A percentile compares a stretch with the other conserved stretches of the same genome.
Evolutionary conservation across 1,140 invertebrate genomes (phyloP).

Genomic region (Scaptomyza montana): DNA sequence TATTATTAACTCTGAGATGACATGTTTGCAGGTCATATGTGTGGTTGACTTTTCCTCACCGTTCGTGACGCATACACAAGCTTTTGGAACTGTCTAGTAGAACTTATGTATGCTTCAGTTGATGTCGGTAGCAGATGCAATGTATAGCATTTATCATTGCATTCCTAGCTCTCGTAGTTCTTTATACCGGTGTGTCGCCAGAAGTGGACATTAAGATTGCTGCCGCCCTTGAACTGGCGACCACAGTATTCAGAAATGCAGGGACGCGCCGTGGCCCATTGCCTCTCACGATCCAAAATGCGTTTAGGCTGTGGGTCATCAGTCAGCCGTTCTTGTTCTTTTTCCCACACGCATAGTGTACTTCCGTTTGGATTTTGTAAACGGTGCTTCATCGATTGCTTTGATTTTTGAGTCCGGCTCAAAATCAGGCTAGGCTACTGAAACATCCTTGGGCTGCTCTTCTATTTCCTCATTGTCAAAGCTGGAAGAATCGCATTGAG

Average conservation of each 20-base stretch:
- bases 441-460: background rate
- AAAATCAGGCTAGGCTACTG: background rate
- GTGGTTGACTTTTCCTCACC: slow-evolving; percentile 17
- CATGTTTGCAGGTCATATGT: too few species aligned
- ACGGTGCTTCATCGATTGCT: slow-evolving; percentile 1
- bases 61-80: slow-evolving; percentile 62
- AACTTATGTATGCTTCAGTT: slow-evolving; percentile 67
- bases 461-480: slow-evolving; percentile 1
- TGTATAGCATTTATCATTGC: slow-evolving; percentile 69
- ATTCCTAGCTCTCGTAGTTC: slow-evolving; percentile 63
- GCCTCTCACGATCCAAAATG: slow-evolving; percentile 63
- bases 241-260: slow-evolving; percentile 72
- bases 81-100: slow-evolving; percentile 75
- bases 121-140: slow-evolving; percentile 61
- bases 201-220: slow-evolving; percentile 66
- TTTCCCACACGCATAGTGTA: slow-evolving; percentile 67
- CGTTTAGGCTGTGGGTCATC: slow-evolving; percentile 65
- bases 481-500: slow-evolving; percentile 2
- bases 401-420: background rate
- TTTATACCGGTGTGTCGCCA: slow-evolving; percentile 69
- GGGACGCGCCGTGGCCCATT: slow-evolving; percentile 47
- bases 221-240: slow-evolving; percentile 63
- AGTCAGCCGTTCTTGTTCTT: slow-evolving; percentile 60
- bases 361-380: slow-evolving; percentile 27
- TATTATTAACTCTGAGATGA: background rate